Base-by-base conservation (phyloP, 2,797 vertebrate species). In the Crenuchus spilurus region DNA sequence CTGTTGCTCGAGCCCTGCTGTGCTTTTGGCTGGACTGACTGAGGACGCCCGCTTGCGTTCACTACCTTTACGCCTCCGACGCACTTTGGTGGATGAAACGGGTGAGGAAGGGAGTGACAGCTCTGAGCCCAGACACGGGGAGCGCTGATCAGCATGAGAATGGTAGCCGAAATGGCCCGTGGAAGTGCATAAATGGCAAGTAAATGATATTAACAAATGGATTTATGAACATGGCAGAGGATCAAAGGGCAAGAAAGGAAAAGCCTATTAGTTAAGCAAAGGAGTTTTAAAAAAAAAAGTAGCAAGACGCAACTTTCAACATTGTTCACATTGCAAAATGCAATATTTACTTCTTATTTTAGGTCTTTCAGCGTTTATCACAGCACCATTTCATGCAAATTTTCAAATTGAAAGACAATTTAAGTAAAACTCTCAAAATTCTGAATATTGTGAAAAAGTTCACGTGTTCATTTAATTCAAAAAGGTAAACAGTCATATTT, bases 241-340 rank as follows among this genome's bases (percentile, higher is more conserved):
- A 95, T 95, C 82, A 84, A 90, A 90, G 84, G 85, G 90, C 83
- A 86, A 88, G 87, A 90, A 90, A 85, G 88, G 83, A 90, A 89
- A 86, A 95, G 93, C 91, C 89, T 86, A 95, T 97, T 97, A 98
- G 96, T 96, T 91, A 94, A 90, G 87, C 85, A 62, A 30, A 49
- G 33, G 80, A 80, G 87, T 80, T 88, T 26, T 86, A 79, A 81
- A 87, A 87, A 85, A 83, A 63, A 87, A 86, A 28, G 4, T 24
- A 20, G 11, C 8, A 10, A 37, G 11, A 37, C 4, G n/a, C n/a
- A n/a, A n/a, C n/a, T 4, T 9, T 24, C 20, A 51, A 5, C 6
- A 6, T 6, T 16, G 24, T 16, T 6, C 24, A 51, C 3, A 2
- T n/a, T n/a, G n/a, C n/a, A n/a, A n/a, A n/a, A n/a, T 9, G 16